Conservation (phyloP, 2,113 vertebrate genomes). For the Pandion haliaetus region DNA sequence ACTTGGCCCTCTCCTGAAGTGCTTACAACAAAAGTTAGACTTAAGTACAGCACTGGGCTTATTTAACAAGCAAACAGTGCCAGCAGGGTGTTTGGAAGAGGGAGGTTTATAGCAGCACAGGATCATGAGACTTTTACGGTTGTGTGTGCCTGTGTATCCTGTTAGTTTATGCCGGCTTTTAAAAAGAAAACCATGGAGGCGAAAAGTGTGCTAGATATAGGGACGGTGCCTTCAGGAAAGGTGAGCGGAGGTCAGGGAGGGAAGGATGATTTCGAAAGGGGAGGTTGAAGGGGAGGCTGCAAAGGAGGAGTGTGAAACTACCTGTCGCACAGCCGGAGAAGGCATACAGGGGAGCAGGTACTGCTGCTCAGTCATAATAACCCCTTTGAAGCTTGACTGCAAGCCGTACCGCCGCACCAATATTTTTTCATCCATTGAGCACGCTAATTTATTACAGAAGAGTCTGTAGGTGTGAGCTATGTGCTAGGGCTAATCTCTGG, state of each 20-base stretch:
- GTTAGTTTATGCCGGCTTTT: neutral
- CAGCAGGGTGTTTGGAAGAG: constrained; percentile 42
- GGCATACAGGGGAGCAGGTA: neutral
- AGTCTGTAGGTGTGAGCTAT: constrained; percentile 35
- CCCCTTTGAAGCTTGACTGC: constrained; percentile 42
- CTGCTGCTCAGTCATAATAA: constrained; percentile 33
- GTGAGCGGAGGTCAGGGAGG: rapidly evolving
- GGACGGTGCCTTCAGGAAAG: neutral
- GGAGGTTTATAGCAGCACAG: constrained; percentile 40
- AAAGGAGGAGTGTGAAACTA: neutral
- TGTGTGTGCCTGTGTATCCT: neutral
- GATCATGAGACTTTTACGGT: neutral
- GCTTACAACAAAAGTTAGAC: constrained; percentile 37
- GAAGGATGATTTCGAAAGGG: neutral
- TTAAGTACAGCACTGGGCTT: constrained; percentile 51
- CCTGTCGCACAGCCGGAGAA: neutral
- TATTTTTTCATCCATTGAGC: constrained; percentile 43
- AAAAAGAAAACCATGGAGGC: neutral
- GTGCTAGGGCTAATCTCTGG: constrained; percentile 43
- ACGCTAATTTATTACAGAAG: constrained; percentile 39
- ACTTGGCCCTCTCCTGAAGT: constrained; percentile 2
- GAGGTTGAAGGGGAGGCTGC: neutral
- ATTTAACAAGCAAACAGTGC: constrained; percentile 54
- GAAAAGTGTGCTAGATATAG: neutral
- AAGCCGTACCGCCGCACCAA: neutral